Evolutionary conservation across 2,888 invertebrate genomes (phyloP), one percentile per base, ranked within the genome.

Genomic region (Flexamia atlantica): DNA sequence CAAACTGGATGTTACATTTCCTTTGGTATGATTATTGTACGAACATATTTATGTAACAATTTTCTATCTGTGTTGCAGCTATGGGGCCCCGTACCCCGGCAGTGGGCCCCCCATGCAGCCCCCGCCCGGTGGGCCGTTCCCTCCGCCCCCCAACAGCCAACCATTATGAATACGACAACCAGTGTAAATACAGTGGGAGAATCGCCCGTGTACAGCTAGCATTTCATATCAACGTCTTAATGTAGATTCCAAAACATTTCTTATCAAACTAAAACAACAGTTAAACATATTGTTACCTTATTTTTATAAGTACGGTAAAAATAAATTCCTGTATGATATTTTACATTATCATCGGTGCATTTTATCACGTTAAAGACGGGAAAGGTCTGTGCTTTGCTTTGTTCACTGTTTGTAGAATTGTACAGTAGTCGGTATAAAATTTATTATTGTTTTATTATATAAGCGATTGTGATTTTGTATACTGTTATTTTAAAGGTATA

Each of bases 401-500:
- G 72, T 76, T 40, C 28, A 28, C 74, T 57, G 32, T 25, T 20
- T 53, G 57, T 28, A 57, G 36, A 32, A 57, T 53, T 57, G 79
- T 57, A 79, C 57, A 79, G 79, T 32, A 79, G 30, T 25, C 57
- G 10, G n/a, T 20, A 50, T 57, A 20, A 79, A 79, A 79, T 32
- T 57, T 20, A 46, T 57, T 32, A 57, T 53, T 79, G 50, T 79
- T 57, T 79, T 79, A 57, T 53, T 32, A 46, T 46, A 46, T 46
- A 79, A 74, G 72, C 72, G 82, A 83, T 74, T 83, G 82, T 83
- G 82, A 83, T 83, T 83, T 83, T 83, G 82, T 83, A 83, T 74
- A 74, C 36, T 57, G 72, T 83, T 83, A 74, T 74, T 83, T 83
- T 83, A 74, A 83, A 83, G 74, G 74, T 83, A 83, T 83, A 83